These are phyloP conservation scores for Lasioglossum baleicum DNA, from an alignment of 1,140 invertebrate genomes.

Conservation along the genomic window DNA sequence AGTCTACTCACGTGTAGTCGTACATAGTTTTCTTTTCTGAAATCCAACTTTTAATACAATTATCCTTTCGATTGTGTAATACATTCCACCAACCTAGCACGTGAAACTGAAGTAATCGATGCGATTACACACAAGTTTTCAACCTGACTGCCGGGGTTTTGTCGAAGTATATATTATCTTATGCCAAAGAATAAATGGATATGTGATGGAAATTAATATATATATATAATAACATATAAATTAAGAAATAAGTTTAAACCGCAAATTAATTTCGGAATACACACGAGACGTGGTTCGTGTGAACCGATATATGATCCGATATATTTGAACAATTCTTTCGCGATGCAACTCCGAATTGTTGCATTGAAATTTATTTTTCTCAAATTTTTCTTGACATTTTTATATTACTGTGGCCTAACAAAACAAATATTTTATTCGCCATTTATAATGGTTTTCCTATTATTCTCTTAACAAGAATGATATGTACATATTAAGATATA, in stretches of 20 bases:
- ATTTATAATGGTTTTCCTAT: not conserved
- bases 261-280: not conserved
- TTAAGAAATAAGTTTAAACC: not conserved
- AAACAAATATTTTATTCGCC: not conserved
- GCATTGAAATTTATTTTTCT: not conserved
- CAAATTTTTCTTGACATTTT: not conserved
- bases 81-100: not conserved
- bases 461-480: not conserved
- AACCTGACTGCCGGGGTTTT: not conserved
- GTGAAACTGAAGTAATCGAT: not conserved
- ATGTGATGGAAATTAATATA: not conserved
- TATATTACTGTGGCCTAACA: not conserved
- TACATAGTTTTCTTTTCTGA: no score
- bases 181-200: not conserved
- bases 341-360: not conserved
- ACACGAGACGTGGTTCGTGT: not conserved
- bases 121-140: not conserved
- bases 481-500: not conserved
- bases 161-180: conserved; percentile 1
- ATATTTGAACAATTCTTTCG: not conserved
- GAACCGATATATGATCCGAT: not conserved
- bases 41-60: not conserved
- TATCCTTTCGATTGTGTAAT: not conserved
- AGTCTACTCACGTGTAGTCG: no score
- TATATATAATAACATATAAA: not conserved